Conservation (phyloP, 1,140 invertebrate species). For the Bombus fervidus region DNA sequence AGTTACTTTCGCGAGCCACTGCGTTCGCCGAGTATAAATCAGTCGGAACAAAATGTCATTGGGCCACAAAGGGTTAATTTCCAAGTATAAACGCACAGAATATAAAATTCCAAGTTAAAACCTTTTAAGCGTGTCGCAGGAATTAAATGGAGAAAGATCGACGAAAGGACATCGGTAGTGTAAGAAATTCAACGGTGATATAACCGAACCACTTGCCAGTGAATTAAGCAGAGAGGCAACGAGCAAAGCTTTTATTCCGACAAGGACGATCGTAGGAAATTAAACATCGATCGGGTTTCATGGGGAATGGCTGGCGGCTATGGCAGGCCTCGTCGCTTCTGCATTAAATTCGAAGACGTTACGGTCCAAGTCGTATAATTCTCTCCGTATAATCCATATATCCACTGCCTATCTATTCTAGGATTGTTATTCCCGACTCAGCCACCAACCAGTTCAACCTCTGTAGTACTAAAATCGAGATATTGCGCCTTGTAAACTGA, state of each 20-base stretch:
- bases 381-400: constrained; percentile 65
- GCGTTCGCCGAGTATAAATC: not conserved
- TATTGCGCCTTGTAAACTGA: constrained; percentile 67
- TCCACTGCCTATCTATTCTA: constrained; percentile 63
- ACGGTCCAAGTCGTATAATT: constrained; percentile 61
- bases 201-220: not conserved
- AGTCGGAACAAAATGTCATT: not conserved
- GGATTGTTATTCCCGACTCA: constrained; percentile 62
- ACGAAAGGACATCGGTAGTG: not conserved
- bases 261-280: constrained; percentile 47
- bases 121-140: not conserved
- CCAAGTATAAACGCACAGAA: not conserved
- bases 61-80: not conserved
- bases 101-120: not conserved
- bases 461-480: constrained; percentile 60
- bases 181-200: constrained; percentile 18
- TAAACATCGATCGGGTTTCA: constrained; percentile 59
- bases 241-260: constrained; percentile 41
- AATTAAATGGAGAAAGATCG: no score
- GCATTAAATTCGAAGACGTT: constrained; percentile 61
- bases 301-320: constrained; percentile 13
- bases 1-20: no score
- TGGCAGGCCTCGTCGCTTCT: constrained; percentile 37
- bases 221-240: constrained; percentile 19
- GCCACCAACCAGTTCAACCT: constrained; percentile 18